A percentile compares a stretch with the other conserved stretches of the same genome.
phyloP scores from a whole-genome alignment of 2,113 vertebrate species.

The Blennius ocellaris region DNA sequence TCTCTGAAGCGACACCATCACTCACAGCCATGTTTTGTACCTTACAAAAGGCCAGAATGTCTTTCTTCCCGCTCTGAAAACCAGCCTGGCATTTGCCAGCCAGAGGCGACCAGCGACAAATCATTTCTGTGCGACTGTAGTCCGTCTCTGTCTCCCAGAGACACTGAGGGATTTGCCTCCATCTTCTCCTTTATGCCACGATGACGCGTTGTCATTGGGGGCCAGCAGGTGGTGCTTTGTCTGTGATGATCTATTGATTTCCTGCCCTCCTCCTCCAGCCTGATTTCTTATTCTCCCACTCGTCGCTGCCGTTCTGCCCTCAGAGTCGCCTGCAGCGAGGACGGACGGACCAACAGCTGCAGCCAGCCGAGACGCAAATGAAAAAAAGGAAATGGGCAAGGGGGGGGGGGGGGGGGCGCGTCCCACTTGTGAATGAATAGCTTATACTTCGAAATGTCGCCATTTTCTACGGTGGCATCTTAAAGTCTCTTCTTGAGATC shows the following conservation, averaged over 20 bases:
- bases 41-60: slow-evolving; percentile 28
- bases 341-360: slow-evolving; percentile 47
- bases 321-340: slow-evolving; percentile 43
- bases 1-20: slow-evolving; percentile 8
- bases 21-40: slow-evolving; percentile 29
- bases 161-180: slow-evolving; percentile 51
- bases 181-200: slow-evolving; percentile 51
- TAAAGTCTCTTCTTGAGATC: too few relatives aligned
- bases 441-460: not conserved
- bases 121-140: slow-evolving; percentile 34
- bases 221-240: slow-evolving; percentile 73
- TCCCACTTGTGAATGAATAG: not conserved
- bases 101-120: slow-evolving; percentile 41
- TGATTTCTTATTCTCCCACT: slow-evolving; percentile 58
- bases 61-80: slow-evolving; percentile 15
- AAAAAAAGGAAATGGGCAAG: slow-evolving; percentile 1
- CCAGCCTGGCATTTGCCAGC: slow-evolving; percentile 28
- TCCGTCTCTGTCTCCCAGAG: slow-evolving; percentile 46
- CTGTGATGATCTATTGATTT: slow-evolving; percentile 76
- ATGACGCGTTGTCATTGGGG: slow-evolving; percentile 69
- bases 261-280: slow-evolving; percentile 38
- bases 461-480: not conserved
- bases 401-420: too few relatives aligned
- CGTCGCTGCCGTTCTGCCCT: slow-evolving; percentile 39
- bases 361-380: slow-evolving; percentile 10